These are phyloP conservation scores for Hydropsyche tenuis DNA, from an alignment of 1,140 invertebrate species.

Conservation along the genomic window DNA sequence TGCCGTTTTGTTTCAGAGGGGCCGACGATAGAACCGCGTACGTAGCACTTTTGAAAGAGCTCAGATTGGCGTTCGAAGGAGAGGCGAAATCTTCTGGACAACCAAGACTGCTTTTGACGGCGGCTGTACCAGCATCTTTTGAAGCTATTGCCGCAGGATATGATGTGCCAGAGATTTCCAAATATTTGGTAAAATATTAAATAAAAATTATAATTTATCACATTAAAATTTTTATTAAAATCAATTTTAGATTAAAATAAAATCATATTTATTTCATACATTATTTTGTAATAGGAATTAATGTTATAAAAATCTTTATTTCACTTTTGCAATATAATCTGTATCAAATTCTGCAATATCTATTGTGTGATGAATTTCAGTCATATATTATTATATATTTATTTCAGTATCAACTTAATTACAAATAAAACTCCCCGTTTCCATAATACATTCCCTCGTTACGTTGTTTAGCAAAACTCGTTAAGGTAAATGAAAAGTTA, in stretches of 20 bases:
- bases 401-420: too few species aligned
- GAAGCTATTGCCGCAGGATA: conserved; percentile 94
- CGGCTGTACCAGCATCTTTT: conserved; percentile 90
- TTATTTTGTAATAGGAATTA: too few species aligned
- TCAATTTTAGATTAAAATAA: neutral
- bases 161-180: conserved; percentile 91
- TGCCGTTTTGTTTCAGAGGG: conserved; percentile 63
- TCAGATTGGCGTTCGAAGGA: conserved; percentile 88
- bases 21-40: conserved; percentile 84
- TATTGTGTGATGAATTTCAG: too few species aligned
- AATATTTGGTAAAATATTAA: conserved; percentile 71
- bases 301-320: too few species aligned
- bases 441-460: too few species aligned
- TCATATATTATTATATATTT: too few species aligned
- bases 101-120: conserved; percentile 83
- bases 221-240: neutral
- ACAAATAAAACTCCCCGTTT: too few species aligned
- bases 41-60: conserved; percentile 81
- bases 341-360: too few species aligned
- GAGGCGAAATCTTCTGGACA: conserved; percentile 81
- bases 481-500: too few species aligned
- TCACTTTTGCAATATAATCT: too few species aligned
- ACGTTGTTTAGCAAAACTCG: too few species aligned
- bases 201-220: too few species aligned
- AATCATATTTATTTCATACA: neutral